Evolutionary conservation across 2,113 vertebrate species (phyloP), one percentile per base, ranked within the genome.

Genomic region (Fulica atra): DNA sequence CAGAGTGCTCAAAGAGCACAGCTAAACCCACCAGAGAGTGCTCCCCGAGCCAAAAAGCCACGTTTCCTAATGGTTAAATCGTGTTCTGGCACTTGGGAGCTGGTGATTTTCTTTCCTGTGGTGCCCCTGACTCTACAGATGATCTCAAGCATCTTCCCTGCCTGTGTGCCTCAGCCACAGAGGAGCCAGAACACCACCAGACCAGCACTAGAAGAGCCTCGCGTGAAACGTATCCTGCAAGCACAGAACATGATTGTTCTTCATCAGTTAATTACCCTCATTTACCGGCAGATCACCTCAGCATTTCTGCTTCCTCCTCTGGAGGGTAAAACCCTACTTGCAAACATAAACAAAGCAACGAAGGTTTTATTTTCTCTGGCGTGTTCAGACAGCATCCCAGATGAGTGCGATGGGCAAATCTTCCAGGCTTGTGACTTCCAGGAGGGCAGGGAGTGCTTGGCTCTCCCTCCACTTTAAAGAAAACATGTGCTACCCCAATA

Each of bases 221-320:
- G 10, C 1, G 10, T 4, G 60, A 59, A 70, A 50, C 0, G 1
- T 9, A 66, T 13, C 69, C 57, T 35, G 35, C 29, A 56, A 89
- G 28, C 1, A 0, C 56, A 24, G 5, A 31, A 26, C 6, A 16
- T 36, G 28, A 19, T 17, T 29, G 0, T 42, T 63, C 51, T 63
- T 63, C 82, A 76, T 68, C 85, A 38, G 54, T 81, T 81, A 83
- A 96, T 92, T 81, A 66, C 9, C 51, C 72, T 94, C 60, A 56
- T 81, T 91, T 74, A 66, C 35, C 7, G 21, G 46, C 80, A 86
- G 46, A 66, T 77, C 88, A 72, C 54, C 76, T 86, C n/a, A 1
- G 26, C 31, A 12, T 44, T 88, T 70, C 82, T 86, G 24, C 86
- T 88, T 88, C 86, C 76, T 88, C 80, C 77, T 93, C 57, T 64